These are phyloP conservation scores for Melieria crassipennis DNA, from an alignment of 2,888 invertebrate species.

Conservation along the genomic window DNA sequence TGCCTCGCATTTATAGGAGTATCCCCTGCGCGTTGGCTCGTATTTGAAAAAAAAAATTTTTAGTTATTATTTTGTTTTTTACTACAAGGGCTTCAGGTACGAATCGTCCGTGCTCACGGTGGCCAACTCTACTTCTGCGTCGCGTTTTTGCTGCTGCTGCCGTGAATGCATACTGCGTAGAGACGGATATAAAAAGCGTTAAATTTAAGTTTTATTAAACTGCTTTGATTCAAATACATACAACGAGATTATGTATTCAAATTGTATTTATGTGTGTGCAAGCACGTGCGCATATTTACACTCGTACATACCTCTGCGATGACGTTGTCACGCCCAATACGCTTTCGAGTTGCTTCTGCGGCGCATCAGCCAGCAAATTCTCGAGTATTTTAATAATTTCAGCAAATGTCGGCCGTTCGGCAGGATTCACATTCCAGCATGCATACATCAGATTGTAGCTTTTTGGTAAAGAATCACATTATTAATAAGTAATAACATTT, in stretches of 20 bases:
- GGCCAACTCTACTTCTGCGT: conserved; percentile 20
- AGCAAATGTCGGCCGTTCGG: conserved; percentile 77
- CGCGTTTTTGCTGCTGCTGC: conserved; percentile 2
- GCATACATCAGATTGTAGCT: conserved; percentile 81
- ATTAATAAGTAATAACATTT: background rate
- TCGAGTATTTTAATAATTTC: conserved; percentile 68
- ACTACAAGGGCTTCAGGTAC: conserved; percentile 51
- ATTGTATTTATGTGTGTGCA: background rate
- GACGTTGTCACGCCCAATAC: conserved; percentile 24
- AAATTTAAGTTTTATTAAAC: background rate
- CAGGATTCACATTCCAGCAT: conserved; percentile 78
- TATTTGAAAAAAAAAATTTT: no score
- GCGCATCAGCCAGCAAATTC: conserved; percentile 41
- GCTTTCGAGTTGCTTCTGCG: conserved; percentile 42
- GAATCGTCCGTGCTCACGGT: conserved; percentile 44
- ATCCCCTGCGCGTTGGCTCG: no score
- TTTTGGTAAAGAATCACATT: conserved; percentile 20
- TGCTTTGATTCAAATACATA: background rate
- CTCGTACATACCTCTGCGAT: background rate
- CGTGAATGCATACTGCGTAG: background rate
- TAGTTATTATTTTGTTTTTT: background rate
- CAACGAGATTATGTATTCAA: background rate
- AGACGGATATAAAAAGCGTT: background rate
- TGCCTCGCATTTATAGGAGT: no score
- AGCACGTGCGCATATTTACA: background rate